Evolutionary conservation across 2,888 invertebrate species (phyloP).

Genomic region (Stenodema calcarata): DNA sequence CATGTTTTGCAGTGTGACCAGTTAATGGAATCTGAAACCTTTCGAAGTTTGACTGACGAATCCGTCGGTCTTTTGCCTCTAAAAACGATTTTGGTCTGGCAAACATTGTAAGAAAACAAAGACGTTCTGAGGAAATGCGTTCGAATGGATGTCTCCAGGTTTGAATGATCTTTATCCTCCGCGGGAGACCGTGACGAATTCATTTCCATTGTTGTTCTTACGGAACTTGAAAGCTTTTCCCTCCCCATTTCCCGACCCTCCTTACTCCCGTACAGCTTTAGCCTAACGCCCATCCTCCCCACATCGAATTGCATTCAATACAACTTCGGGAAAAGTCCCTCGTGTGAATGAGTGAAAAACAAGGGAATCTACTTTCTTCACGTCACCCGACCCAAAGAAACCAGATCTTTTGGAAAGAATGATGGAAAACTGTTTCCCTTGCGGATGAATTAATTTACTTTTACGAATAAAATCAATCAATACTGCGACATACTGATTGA

Average conservation of each 20-base stretch:
- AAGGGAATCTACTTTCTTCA: neutral
- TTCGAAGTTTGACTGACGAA: too few species aligned
- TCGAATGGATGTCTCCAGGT: neutral
- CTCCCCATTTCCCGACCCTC: neutral
- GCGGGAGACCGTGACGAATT: neutral
- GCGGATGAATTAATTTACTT: neutral
- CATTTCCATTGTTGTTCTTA: neutral
- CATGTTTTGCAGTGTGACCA: too few species aligned
- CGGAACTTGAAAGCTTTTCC: neutral
- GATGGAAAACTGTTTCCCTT: neutral
- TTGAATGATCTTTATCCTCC: neutral
- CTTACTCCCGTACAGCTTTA: neutral
- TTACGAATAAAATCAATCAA: neutral
- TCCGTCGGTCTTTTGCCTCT: too few species aligned
- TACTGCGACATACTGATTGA: neutral
- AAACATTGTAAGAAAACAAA: too few species aligned
- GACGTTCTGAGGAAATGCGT: neutral
- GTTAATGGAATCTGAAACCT: too few species aligned
- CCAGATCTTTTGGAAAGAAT: neutral
- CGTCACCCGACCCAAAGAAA: neutral
- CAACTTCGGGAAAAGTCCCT: neutral
- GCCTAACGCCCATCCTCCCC: neutral
- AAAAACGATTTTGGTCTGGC: too few species aligned
- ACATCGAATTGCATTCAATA: neutral
- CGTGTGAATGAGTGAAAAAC: neutral